phyloP scores from a whole-genome alignment of 2,113 vertebrate species.

The Formicarius rufipectus region DNA sequence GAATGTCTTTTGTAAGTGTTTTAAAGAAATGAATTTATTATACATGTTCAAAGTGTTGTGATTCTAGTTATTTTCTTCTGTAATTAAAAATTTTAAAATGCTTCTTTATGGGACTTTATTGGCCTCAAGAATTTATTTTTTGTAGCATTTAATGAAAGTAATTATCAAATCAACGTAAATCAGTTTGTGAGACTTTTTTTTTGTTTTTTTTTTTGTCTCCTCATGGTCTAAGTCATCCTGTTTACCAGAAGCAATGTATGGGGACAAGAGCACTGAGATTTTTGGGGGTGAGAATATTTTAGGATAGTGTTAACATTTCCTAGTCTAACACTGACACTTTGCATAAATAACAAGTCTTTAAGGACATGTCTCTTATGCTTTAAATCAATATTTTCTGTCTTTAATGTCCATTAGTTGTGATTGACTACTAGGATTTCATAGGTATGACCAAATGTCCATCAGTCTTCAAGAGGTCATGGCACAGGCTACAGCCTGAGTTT shows the following conservation, averaged over 20 bases:
- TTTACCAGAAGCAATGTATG: neutral
- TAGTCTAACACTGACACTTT: neutral
- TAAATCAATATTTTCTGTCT: neutral
- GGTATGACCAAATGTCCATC: neutral
- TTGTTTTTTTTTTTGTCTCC: neutral
- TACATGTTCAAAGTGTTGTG: neutral
- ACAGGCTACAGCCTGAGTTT: neutral
- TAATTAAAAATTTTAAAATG: neutral
- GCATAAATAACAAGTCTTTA: neutral
- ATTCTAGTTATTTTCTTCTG: neutral
- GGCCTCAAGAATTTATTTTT: neutral
- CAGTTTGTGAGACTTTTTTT: neutral
- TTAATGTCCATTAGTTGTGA: neutral
- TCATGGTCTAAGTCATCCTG: neutral
- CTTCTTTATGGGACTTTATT: neutral
- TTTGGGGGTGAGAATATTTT: neutral
- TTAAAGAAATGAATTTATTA: neutral
- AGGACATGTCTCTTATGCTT: neutral
- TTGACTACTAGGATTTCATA: neutral
- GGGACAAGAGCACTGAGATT: neutral
- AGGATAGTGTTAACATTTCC: neutral
- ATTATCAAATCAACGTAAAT: neutral
- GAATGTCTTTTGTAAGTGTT: neutral
- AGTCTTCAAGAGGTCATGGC: neutral
- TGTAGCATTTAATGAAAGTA: neutral